Percentiles rank a stretch among this genome's conserved stretches.
These are phyloP conservation scores for Rhagoletis pomonella DNA, from an alignment of 1,140 invertebrate species.

Conservation along the genomic window DNA sequence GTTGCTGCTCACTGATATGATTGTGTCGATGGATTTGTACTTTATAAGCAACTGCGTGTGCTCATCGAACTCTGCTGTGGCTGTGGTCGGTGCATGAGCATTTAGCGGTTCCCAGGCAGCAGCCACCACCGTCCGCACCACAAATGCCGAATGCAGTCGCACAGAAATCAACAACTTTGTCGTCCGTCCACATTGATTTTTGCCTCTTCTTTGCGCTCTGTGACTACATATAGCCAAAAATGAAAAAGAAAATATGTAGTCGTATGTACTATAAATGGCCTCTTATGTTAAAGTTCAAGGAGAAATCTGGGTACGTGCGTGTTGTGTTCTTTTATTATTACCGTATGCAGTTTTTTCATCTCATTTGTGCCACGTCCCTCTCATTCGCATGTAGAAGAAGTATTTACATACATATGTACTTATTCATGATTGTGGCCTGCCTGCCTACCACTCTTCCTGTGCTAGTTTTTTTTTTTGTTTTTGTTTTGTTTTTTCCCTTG, in stretches of 20 bases:
- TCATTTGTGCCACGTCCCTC: neutral
- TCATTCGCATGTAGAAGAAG: neutral
- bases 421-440: neutral
- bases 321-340: conserved; percentile 39
- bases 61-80: neutral
- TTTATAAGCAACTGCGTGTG: neutral
- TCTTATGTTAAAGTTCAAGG: conserved; percentile 49
- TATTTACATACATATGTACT: neutral
- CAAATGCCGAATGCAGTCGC: neutral
- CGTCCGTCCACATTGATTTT: conserved; percentile 44
- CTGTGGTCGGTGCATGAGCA: neutral
- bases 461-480: neutral
- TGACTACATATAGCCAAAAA: neutral
- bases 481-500: neutral
- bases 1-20: neutral
- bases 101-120: neutral
- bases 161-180: conserved; percentile 46
- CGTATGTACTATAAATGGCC: conserved; percentile 4
- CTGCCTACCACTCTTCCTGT: neutral
- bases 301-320: conserved; percentile 51
- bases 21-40: neutral
- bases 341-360: neutral
- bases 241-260: neutral
- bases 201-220: neutral
- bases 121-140: neutral